A percentile compares a stretch with the other conserved stretches of the same genome.
Evolutionary conservation across 2,888 invertebrate species (phyloP).

Genomic region (Eucera pruinosa): DNA sequence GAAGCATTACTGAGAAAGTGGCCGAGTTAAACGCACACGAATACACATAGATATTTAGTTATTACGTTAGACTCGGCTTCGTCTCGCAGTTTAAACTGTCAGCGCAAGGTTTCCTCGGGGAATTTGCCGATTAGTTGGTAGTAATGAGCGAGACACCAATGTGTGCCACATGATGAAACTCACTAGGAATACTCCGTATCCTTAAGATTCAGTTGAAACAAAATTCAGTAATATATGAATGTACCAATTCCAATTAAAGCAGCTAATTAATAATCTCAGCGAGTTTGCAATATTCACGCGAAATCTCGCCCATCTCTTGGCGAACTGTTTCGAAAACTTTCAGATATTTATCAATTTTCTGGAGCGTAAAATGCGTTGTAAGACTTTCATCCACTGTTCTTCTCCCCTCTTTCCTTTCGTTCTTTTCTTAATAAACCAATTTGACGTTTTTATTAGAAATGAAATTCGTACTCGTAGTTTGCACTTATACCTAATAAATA

Average conservation of each 20-base stretch:
- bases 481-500: too few relatives aligned
- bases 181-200: neutral
- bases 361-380: constrained; percentile 4
- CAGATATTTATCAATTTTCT: constrained; percentile 26
- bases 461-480: too few relatives aligned
- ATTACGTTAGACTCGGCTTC: constrained; percentile 47
- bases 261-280: constrained; percentile 3
- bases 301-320: neutral
- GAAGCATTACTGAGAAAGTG: too few relatives aligned
- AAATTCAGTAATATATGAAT: constrained; percentile 4
- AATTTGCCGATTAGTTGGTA: constrained; percentile 57
- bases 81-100: constrained; percentile 50
- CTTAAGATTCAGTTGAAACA: constrained; percentile 2
- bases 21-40: neutral
- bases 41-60: constrained; percentile 2
- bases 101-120: constrained; percentile 41
- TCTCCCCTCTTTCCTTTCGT: neutral
- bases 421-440: neutral
- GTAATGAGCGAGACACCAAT: constrained; percentile 21
- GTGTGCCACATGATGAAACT: constrained; percentile 22
- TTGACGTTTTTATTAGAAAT: too few relatives aligned
- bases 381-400: constrained; percentile 6
- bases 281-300: neutral
- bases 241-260: neutral
- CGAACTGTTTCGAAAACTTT: constrained; percentile 9